phyloP scores from a whole-genome alignment of 30 jellyfish, hydroid and myxozoan genomes.

The Hydra vulgaris region DNA sequence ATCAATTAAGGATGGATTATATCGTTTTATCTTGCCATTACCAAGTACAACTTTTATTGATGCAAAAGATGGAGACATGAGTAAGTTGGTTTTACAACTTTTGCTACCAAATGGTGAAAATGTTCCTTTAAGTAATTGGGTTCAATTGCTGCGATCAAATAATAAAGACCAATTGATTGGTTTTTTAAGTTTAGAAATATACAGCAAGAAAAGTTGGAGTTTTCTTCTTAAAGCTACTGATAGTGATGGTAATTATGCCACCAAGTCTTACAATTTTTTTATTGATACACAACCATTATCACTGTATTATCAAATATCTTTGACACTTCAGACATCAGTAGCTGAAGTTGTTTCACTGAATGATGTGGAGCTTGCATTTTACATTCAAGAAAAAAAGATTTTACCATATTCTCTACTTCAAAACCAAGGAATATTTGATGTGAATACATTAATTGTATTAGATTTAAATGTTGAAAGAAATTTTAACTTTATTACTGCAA shows the following conservation, averaged over 20 bases:
- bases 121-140: slow-evolving; percentile 46
- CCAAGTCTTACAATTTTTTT: slow-evolving; percentile 4
- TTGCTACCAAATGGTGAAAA: slow-evolving; percentile 31
- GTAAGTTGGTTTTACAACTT: slow-evolving; percentile 14
- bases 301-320: background rate
- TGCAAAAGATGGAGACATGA: slow-evolving; percentile 45
- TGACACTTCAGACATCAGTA: background rate
- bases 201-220: slow-evolving; percentile 22
- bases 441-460: background rate
- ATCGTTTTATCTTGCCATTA: slow-evolving; percentile 9
- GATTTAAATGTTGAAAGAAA: slow-evolving; percentile 17
- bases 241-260: slow-evolving; percentile 23
- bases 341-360: slow-evolving; percentile 5
- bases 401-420: slow-evolving; percentile 1
- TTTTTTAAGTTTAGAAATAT: background rate
- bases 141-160: background rate
- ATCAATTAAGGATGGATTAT: background rate
- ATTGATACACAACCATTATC: slow-evolving; percentile 5
- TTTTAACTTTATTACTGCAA: slow-evolving; percentile 21
- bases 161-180: background rate
- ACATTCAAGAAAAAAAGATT: slow-evolving; percentile 23
- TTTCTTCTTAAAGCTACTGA: slow-evolving; percentile 59
- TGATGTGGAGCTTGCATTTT: slow-evolving; percentile 44
- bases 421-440: slow-evolving; percentile 22
- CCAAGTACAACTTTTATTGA: slow-evolving; percentile 51